Evolutionary conservation across 1,140 invertebrate species (phyloP).

Genomic region (Pseudoatta argentina): DNA sequence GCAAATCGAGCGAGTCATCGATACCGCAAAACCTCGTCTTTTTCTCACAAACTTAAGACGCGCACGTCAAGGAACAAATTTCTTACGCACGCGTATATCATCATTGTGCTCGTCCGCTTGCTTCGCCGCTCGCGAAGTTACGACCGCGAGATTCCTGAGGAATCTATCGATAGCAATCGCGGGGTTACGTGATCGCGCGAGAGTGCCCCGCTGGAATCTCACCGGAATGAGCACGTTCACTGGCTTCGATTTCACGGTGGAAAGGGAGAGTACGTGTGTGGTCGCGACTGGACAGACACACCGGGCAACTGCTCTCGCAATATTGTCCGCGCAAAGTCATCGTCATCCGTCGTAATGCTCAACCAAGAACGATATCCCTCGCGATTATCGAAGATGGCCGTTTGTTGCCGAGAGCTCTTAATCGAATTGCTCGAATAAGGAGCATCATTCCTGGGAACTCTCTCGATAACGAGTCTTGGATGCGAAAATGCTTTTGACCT

Average conservation of each 20-base stretch:
- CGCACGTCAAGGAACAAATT: slow-evolving; percentile 10
- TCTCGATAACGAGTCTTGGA: slow-evolving; percentile 48
- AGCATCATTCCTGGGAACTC: slow-evolving; percentile 35
- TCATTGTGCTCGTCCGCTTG: background rate
- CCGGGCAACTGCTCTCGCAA: slow-evolving; percentile 26
- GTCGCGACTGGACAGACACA: slow-evolving; percentile 47
- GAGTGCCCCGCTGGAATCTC: slow-evolving; percentile 58
- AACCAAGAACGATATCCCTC: slow-evolving; percentile 13
- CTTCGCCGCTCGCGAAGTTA: background rate
- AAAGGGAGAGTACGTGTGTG: slow-evolving; percentile 67
- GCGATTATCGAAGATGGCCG: slow-evolving; percentile 3
- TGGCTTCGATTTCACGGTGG: slow-evolving; percentile 42
- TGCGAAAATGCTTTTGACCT: slow-evolving; percentile 67
- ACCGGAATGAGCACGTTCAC: slow-evolving; percentile 40
- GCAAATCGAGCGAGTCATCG: slow-evolving; percentile 1
- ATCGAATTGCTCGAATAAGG: slow-evolving; percentile 25
- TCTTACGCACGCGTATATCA: background rate
- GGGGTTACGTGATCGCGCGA: slow-evolving; percentile 61
- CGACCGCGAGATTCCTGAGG: slow-evolving; percentile 52
- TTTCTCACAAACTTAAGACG: slow-evolving; percentile 1
- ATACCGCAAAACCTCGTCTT: background rate
- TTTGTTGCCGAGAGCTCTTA: slow-evolving; percentile 1
- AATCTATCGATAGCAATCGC: slow-evolving; percentile 67
- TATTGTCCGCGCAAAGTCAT: slow-evolving; percentile 7
- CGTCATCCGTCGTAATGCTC: slow-evolving; percentile 14